Evolutionary conservation across 2,888 invertebrate genomes (phyloP), one percentile per base, ranked within the genome.

Genomic region (Lysandra coridon): DNA sequence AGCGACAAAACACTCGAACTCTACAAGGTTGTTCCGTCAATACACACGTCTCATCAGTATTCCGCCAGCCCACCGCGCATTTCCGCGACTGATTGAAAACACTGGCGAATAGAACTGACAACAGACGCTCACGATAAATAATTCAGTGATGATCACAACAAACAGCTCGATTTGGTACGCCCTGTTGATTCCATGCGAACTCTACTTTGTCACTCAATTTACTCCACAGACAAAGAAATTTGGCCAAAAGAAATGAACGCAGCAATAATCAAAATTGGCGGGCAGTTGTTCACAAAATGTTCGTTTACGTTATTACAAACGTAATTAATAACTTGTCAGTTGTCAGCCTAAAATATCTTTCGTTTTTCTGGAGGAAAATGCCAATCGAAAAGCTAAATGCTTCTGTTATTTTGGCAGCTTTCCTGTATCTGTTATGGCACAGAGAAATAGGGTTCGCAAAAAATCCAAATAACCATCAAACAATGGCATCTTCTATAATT

Each of bases 401-500:
- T 33, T 69, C 17, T 69, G 69, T 69, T 69, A 37, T 69, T 69
- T 37, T 69, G 69, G 33, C 69, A 37, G 69, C 37, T 69, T 69
- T 69, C 69, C 69, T 69, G 33, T 69, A 30, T 30, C 30, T 73
- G 17, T 40, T 73, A 74, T 44, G 44, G 40, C 44, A 37, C 23
- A 78, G 23, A 37, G 17, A 23, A 78, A 60, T 37, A 62, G 30
- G 44, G 49, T 53, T 30, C 40, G 57, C 49, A 78, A 80, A 80
- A 78, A 80, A 80, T 79, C 60, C 78, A 73, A 79, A 80, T 77
- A 87, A 84, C 85, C 85, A 85, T 85, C 83, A 86, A 87, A 89
- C 87, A 88, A 88, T 86, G 84, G 85, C 83, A 83, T 83, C 83
- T 86, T 86, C 86, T 86, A 88, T 88, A 87, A 87, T 89, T 87